Percentiles rank a stretch among this genome's conserved stretches.
phyloP scores from a whole-genome alignment of 2,888 invertebrate species.

The Drosophila ustulata region DNA sequence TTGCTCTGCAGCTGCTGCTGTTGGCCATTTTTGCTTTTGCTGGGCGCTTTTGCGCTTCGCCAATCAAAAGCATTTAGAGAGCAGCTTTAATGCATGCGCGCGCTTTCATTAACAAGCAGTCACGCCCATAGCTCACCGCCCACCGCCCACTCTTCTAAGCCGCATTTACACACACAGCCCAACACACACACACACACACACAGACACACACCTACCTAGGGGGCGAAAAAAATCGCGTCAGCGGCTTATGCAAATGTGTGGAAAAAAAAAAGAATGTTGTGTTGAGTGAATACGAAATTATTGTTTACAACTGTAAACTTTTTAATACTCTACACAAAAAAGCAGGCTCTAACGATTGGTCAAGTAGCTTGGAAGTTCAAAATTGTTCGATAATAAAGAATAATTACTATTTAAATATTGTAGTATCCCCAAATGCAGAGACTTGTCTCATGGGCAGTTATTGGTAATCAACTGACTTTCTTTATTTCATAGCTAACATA shows the following conservation, averaged over 20 bases:
- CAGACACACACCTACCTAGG: slow-evolving; percentile 31
- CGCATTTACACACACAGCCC: slow-evolving; percentile 52
- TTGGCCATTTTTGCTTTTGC: slow-evolving; percentile 57
- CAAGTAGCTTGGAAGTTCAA: neutral
- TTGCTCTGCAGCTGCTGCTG: slow-evolving; percentile 32
- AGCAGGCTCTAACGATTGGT: neutral
- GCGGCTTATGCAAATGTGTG: slow-evolving; percentile 79
- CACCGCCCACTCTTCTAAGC: slow-evolving; percentile 66
- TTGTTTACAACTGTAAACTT: slow-evolving; percentile 80
- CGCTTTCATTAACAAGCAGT: slow-evolving; percentile 76
- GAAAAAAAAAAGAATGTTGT: slow-evolving; percentile 66
- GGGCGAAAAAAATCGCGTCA: slow-evolving; percentile 75
- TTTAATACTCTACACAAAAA: slow-evolving; percentile 38
- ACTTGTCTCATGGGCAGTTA: too few species aligned
- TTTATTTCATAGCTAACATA: too few species aligned
- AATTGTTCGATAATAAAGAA: too few species aligned
- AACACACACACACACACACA: slow-evolving; percentile 33
- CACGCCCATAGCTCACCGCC: slow-evolving; percentile 63
- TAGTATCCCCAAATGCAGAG: too few species aligned
- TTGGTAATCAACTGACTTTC: too few species aligned
- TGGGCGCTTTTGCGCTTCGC: slow-evolving; percentile 74
- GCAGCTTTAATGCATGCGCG: slow-evolving; percentile 79
- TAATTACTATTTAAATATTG: too few species aligned
- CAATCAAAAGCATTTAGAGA: slow-evolving; percentile 77
- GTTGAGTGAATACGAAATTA: slow-evolving; percentile 81